Conservation (phyloP, 2,888 invertebrate genomes). For the Axea sp. region DNA sequence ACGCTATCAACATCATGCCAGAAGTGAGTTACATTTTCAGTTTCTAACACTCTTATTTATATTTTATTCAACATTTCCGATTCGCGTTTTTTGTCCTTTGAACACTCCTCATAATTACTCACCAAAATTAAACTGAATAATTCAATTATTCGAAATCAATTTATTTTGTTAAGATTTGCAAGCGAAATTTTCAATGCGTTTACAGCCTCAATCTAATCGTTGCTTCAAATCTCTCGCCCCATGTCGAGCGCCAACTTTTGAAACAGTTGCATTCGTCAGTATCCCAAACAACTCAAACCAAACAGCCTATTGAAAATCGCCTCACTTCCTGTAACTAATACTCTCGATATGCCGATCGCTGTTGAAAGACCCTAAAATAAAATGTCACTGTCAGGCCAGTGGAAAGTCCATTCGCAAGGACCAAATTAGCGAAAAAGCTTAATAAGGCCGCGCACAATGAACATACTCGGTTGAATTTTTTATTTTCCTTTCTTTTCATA, state of each 20-base stretch:
- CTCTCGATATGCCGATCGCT: not conserved
- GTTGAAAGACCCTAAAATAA: constrained; percentile 11
- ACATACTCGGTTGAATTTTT: constrained; percentile 13
- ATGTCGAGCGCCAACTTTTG: not conserved
- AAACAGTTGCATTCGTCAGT: constrained; percentile 10
- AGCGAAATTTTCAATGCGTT: too few species aligned
- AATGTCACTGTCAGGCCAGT: constrained; percentile 14
- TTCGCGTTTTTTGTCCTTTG: too few species aligned
- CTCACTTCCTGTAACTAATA: constrained; percentile 23
- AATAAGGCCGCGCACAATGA: constrained; percentile 27
- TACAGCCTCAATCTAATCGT: not conserved
- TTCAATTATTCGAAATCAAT: too few species aligned
- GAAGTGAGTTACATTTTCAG: too few species aligned
- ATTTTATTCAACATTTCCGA: too few species aligned
- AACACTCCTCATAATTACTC: too few species aligned
- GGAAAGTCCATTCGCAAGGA: constrained; percentile 1
- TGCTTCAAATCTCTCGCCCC: not conserved
- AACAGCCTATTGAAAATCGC: constrained; percentile 10
- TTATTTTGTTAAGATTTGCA: too few species aligned
- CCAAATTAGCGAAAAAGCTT: constrained; percentile 14
- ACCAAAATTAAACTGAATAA: too few species aligned
- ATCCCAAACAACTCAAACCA: constrained; percentile 5
- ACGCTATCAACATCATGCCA: too few species aligned
- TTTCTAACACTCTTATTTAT: too few species aligned
- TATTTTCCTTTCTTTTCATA: not conserved